Evolutionary conservation across 2,797 vertebrate species (phyloP).

Genomic region (Rhodeus uyekii): DNA sequence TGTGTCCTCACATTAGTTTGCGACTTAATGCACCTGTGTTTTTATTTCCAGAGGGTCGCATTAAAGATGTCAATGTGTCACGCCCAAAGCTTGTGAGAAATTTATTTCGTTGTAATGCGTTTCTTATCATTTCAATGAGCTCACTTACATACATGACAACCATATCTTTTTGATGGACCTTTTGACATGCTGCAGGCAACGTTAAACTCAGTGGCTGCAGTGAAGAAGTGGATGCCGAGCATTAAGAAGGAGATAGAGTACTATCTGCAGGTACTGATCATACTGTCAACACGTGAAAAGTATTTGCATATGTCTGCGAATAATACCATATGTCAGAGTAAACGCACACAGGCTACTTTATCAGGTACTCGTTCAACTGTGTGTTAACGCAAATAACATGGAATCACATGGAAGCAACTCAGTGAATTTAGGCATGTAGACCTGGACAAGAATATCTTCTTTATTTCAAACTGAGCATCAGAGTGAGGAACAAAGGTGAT

Average conservation of each 20-base stretch:
- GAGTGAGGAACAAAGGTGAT: not conserved
- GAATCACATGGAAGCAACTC: too few species aligned
- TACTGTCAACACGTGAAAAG: not conserved
- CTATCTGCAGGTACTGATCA: constrained; percentile 74
- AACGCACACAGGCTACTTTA: too few species aligned
- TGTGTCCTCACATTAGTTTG: not conserved
- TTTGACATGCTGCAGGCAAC: constrained; percentile 65
- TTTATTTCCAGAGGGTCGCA: constrained; percentile 72
- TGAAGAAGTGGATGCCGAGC: constrained; percentile 83
- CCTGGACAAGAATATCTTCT: too few species aligned
- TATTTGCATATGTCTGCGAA: not conserved
- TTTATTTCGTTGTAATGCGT: not conserved
- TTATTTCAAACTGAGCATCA: not conserved
- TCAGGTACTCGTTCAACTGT: too few species aligned
- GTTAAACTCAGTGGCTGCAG: constrained; percentile 72
- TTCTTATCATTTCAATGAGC: not conserved
- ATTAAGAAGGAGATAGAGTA: constrained; percentile 84
- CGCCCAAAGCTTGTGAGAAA: constrained; percentile 79
- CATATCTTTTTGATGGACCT: not conserved
- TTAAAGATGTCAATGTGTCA: constrained; percentile 68
- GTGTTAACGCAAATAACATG: too few species aligned
- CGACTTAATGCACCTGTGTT: not conserved
- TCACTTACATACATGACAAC: not conserved
- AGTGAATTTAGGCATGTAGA: too few species aligned
- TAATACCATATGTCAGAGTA: too few species aligned